These are phyloP conservation scores for Drosophila ironensis DNA, from an alignment of 1,140 invertebrate genomes.

Conservation along the genomic window DNA sequence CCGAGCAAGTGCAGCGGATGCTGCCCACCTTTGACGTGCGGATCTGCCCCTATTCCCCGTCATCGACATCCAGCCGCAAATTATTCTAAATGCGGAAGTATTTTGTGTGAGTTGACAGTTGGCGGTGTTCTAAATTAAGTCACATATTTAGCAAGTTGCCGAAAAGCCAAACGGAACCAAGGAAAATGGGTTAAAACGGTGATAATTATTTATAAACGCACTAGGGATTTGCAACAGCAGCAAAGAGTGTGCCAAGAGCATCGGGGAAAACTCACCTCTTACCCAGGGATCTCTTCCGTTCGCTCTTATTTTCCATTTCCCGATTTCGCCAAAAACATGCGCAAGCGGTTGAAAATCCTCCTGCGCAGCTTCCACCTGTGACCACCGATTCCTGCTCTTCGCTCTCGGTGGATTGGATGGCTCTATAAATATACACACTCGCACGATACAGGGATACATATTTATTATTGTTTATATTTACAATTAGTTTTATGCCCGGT, in stretches of 20 bases:
- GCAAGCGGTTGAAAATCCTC: conserved; percentile 29
- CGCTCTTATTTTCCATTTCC: conserved; percentile 2
- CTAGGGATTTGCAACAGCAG: conserved; percentile 73
- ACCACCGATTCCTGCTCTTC: background rate
- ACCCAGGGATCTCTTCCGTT: conserved; percentile 11
- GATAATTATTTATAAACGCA: conserved; percentile 78
- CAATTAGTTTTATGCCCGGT: conserved; percentile 22
- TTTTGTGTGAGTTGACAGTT: conserved; percentile 64
- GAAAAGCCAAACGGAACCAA: conserved; percentile 21
- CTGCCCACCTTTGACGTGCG: conserved; percentile 13
- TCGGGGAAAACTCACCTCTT: conserved; percentile 12
- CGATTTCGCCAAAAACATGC: conserved; percentile 64
- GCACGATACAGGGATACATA: conserved; percentile 41
- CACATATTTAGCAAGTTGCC: conserved; percentile 32
- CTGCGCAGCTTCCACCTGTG: conserved; percentile 63
- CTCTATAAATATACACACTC: conserved; percentile 39
- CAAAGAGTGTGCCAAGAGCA: conserved; percentile 1
- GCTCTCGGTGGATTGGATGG: background rate
- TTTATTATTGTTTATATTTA: conserved; percentile 77
- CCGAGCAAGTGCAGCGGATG: conserved; percentile 38
- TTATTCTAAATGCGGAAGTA: conserved; percentile 72
- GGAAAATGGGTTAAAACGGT: conserved; percentile 64
- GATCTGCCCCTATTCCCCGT: conserved; percentile 49
- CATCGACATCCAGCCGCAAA: conserved; percentile 59
- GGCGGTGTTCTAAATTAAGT: conserved; percentile 41